Conservation (phyloP, 2,797 vertebrate species). For the Enteromius argenteus region DNA sequence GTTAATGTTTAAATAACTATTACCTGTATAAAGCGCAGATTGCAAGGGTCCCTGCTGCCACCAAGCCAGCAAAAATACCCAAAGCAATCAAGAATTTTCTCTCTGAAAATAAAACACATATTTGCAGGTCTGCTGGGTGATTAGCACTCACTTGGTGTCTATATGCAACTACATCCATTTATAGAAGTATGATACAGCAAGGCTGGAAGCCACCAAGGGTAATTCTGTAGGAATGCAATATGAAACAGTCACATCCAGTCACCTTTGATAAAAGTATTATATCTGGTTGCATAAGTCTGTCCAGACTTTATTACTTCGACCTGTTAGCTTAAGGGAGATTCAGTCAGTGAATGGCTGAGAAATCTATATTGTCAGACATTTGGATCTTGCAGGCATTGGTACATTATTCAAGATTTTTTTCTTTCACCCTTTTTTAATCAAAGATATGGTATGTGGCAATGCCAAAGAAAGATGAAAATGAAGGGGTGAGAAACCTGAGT, state of each 20-base stretch:
- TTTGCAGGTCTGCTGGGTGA: background rate
- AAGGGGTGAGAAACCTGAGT: background rate
- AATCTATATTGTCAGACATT: constrained; percentile 58
- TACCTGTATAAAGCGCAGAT: constrained; percentile 63
- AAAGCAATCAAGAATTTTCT: constrained; percentile 54
- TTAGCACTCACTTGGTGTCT: background rate
- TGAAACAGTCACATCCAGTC: constrained; percentile 27
- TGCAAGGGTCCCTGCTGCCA: constrained; percentile 49
- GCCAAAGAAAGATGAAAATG: background rate
- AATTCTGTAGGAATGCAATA: constrained; percentile 36
- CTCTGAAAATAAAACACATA: constrained; percentile 57
- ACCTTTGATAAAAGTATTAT: constrained; percentile 47
- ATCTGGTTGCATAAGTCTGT: constrained; percentile 23
- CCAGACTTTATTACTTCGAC: constrained; percentile 52
- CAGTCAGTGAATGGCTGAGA: constrained; percentile 25
- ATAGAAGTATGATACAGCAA: constrained; percentile 27
- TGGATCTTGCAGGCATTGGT: constrained; percentile 60
- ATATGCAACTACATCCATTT: background rate
- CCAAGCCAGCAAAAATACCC: constrained; percentile 56
- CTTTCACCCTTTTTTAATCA: constrained; percentile 50
- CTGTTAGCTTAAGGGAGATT: constrained; percentile 41
- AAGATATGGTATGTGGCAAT: constrained; percentile 33
- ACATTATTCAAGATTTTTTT: constrained; percentile 62
- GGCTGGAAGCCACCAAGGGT: constrained; percentile 18
- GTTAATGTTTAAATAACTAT: background rate